These are phyloP conservation scores for Willowsia nigromaculata DNA, from an alignment of 2,888 invertebrate species.

Conservation along the genomic window DNA sequence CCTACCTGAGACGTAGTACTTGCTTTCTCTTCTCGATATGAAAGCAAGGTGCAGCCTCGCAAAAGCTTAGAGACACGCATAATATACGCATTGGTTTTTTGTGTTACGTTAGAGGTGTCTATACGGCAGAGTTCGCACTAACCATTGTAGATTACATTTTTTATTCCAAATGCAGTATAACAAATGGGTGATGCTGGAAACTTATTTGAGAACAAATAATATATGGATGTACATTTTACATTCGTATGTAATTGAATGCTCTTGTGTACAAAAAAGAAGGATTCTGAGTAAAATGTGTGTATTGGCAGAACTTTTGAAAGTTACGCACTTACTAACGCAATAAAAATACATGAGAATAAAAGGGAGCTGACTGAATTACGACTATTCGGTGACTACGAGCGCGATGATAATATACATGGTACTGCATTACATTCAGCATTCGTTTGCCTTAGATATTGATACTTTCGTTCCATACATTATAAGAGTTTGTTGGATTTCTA, in stretches of 20 bases:
- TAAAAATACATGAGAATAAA: neutral
- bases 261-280: neutral
- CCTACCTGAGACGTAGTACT: neutral
- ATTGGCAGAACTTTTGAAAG: neutral
- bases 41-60: too few relatives aligned
- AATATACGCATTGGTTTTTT: neutral
- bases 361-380: neutral
- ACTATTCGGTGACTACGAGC: neutral
- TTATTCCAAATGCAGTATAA: slow-evolving; percentile 18
- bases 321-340: neutral
- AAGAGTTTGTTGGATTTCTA: neutral
- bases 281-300: neutral
- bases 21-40: too few relatives aligned
- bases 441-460: neutral
- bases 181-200: slow-evolving; percentile 18
- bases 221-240: neutral
- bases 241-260: too few relatives aligned
- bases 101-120: neutral
- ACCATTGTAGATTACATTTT: slow-evolving; percentile 44
- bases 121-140: neutral
- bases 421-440: neutral
- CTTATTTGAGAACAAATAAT: neutral
- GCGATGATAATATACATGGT: neutral
- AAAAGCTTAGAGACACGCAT: neutral
- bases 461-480: neutral